These are phyloP conservation scores for Scomber japonicus DNA, from an alignment of 2,113 vertebrate species.

Conservation along the genomic window DNA sequence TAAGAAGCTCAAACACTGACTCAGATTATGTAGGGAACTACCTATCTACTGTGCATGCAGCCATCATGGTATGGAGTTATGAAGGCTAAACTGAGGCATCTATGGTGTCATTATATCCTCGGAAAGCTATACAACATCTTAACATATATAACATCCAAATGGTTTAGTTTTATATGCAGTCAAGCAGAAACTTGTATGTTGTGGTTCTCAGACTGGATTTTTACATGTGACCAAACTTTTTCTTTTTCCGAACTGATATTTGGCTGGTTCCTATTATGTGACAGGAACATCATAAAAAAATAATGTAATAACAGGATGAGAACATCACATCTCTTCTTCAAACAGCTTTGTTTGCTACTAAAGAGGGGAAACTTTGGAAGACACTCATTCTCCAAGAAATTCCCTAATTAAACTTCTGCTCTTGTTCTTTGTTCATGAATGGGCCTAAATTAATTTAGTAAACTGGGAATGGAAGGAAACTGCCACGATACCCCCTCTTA, in stretches of 20 bases:
- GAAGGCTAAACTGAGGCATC: constrained; percentile 5
- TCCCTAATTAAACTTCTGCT: background rate
- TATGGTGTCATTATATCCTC: background rate
- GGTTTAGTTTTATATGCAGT: constrained; percentile 8
- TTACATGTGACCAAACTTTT: too few species aligned
- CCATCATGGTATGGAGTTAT: constrained; percentile 15
- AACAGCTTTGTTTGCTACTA: background rate
- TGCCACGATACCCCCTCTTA: too few species aligned
- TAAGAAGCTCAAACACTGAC: constrained; percentile 30
- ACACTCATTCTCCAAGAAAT: background rate
- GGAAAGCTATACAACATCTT: background rate
- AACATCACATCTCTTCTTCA: background rate
- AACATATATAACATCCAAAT: background rate
- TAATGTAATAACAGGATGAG: constrained; percentile 6
- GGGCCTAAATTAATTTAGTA: constrained; percentile 16
- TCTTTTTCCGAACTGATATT: too few species aligned
- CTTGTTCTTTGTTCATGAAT: constrained; percentile 21
- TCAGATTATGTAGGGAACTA: background rate
- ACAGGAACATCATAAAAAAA: background rate
- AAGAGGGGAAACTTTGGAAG: background rate
- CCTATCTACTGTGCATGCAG: background rate
- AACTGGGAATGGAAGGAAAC: constrained; percentile 21
- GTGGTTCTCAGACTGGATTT: background rate
- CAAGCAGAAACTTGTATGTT: background rate
- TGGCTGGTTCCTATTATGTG: too few species aligned